Conservation (phyloP, 2,797 vertebrate genomes). For the Brachyalestes nurse region DNA sequence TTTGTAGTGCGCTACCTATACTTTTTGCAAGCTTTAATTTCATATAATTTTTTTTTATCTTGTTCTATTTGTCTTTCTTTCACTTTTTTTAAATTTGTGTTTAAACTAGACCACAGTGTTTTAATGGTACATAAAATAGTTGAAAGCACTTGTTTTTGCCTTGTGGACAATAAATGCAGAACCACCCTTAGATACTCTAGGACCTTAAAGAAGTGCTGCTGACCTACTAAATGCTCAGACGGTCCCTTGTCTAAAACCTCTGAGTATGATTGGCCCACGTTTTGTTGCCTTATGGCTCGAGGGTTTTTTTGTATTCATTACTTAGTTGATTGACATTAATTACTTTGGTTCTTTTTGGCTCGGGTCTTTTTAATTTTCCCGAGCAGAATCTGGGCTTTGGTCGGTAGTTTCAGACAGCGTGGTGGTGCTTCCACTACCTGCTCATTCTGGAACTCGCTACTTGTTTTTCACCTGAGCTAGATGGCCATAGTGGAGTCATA, state of each 20-base stretch:
- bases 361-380: neutral
- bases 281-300: constrained; percentile 8
- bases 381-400: neutral
- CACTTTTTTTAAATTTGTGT: constrained; percentile 29
- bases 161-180: neutral
- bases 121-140: constrained; percentile 11
- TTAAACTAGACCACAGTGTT: constrained; percentile 38
- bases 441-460: neutral
- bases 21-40: constrained; percentile 61
- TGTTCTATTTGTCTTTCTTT: constrained; percentile 39
- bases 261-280: neutral
- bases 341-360: neutral
- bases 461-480: neutral
- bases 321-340: neutral
- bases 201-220: constrained; percentile 43
- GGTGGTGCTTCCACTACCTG: neutral
- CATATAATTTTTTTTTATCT: constrained; percentile 29
- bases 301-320: constrained; percentile 23
- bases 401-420: neutral
- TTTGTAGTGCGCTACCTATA: constrained; percentile 38
- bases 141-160: neutral
- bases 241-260: neutral
- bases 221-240: constrained; percentile 7
- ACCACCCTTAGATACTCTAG: constrained; percentile 15
- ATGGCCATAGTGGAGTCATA: neutral